Conservation (phyloP, 2,797 vertebrate species). For the Lepilemur ruficaudatus region DNA sequence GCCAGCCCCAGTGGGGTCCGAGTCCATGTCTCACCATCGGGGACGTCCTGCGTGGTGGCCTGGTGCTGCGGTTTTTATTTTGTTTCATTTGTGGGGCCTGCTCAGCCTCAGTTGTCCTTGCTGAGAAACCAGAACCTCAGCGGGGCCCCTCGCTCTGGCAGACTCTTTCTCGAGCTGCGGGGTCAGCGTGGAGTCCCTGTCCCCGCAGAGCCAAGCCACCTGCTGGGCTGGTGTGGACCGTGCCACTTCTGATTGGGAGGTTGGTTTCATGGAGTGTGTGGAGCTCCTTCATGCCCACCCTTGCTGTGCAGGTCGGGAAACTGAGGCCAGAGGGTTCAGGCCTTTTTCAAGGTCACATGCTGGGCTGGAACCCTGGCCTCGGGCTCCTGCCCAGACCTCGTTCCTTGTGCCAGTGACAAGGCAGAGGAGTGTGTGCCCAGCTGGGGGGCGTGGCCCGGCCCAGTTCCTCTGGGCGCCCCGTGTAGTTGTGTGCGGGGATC, state of each 20-base stretch:
- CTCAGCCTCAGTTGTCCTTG: background rate
- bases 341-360: background rate
- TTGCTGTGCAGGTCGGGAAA: too few relatives aligned
- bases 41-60: background rate
- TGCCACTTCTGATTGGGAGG: fast-evolving
- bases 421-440: background rate
- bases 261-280: fast-evolving
- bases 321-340: background rate
- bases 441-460: fast-evolving
- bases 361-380: background rate
- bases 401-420: background rate
- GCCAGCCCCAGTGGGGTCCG: fast-evolving
- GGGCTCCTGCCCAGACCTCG: fast-evolving
- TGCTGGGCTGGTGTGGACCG: fast-evolving
- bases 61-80: fast-evolving
- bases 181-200: background rate
- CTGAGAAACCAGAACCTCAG: background rate
- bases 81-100: background rate
- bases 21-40: fast-evolving
- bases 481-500: background rate
- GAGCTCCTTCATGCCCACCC: background rate
- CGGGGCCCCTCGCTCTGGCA: background rate
- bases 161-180: background rate
- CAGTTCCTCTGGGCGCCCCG: fast-evolving
- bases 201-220: background rate